Conservation (phyloP, 2,113 vertebrate genomes). For the Colistium nudipinnis region DNA sequence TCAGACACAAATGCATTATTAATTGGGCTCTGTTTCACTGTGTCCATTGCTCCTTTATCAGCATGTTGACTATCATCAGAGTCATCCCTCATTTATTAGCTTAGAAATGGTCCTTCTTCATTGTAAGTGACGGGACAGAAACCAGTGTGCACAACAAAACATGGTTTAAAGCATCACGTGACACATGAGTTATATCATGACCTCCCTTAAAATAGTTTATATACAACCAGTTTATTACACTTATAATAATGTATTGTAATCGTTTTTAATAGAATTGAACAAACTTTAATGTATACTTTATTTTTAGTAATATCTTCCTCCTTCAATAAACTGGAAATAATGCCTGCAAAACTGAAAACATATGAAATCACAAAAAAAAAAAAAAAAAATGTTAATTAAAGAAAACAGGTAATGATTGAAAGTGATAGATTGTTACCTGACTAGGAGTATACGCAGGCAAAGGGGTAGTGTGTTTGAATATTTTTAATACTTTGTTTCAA, state of each 20-base stretch:
- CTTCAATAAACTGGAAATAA: background rate
- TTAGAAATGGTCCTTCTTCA: slow-evolving; percentile 33
- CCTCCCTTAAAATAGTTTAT: slow-evolving; percentile 3
- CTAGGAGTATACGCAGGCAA: background rate
- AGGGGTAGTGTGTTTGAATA: background rate
- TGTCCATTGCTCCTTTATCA: slow-evolving; percentile 71
- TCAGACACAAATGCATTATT: slow-evolving; percentile 79
- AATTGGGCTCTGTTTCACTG: slow-evolving; percentile 74
- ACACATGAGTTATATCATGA: slow-evolving; percentile 6
- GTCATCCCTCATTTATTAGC: slow-evolving; percentile 59
- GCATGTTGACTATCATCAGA: slow-evolving; percentile 53
- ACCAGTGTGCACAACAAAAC: slow-evolving; percentile 39
- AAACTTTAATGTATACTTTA: too few species aligned
- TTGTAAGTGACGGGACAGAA: slow-evolving; percentile 38
- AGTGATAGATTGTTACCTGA: too few species aligned
- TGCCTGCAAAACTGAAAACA: background rate
- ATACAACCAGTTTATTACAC: background rate
- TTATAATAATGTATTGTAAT: background rate
- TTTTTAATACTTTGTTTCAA: background rate
- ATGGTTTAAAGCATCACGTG: background rate
- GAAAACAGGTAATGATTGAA: background rate
- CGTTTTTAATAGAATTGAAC: too few species aligned
- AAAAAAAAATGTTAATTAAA: background rate
- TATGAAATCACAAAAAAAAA: background rate
- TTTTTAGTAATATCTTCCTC: too few species aligned